phyloP scores from a whole-genome alignment of 2,113 vertebrate species.

The Irena cyanogastra region DNA sequence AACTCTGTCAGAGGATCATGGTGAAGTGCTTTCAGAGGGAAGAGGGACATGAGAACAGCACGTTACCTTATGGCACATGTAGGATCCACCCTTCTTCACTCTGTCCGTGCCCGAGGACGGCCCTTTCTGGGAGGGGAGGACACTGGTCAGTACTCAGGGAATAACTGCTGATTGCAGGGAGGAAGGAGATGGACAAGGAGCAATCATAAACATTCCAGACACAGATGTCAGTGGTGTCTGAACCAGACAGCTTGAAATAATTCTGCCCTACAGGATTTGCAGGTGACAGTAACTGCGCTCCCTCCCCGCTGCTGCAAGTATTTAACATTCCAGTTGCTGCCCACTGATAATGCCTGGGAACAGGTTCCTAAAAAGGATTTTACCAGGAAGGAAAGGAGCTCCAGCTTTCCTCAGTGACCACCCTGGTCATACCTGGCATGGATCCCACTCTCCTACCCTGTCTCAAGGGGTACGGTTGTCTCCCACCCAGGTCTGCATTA shows the following conservation, averaged over 20 bases:
- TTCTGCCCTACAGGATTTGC: not conserved
- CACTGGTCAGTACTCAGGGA: not conserved
- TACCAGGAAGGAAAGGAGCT: not conserved
- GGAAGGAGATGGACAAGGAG: accelerated
- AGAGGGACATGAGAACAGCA: accelerated
- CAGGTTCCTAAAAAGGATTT: not conserved
- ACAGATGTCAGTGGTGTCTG: not conserved
- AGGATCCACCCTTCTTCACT: slow-evolving; percentile 98
- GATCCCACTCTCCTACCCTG: not conserved
- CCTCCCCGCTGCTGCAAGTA: not conserved
- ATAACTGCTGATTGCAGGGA: not conserved
- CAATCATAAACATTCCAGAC: not conserved
- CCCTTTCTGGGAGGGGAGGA: slow-evolving; percentile 75
- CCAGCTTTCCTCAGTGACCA: not conserved
- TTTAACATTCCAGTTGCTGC: not conserved
- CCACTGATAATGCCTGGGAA: not conserved
- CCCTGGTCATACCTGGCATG: not conserved
- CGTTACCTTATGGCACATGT: slow-evolving; percentile 97
- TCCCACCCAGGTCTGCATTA: not conserved
- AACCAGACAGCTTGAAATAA: not conserved
- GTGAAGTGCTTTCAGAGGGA: not conserved
- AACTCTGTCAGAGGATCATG: not conserved
- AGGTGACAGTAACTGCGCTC: not conserved
- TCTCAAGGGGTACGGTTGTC: no score
- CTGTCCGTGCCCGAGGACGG: slow-evolving; percentile 83